Conservation (phyloP, 2,888 invertebrate genomes). For the Scelioninae gen. 1 region DNA sequence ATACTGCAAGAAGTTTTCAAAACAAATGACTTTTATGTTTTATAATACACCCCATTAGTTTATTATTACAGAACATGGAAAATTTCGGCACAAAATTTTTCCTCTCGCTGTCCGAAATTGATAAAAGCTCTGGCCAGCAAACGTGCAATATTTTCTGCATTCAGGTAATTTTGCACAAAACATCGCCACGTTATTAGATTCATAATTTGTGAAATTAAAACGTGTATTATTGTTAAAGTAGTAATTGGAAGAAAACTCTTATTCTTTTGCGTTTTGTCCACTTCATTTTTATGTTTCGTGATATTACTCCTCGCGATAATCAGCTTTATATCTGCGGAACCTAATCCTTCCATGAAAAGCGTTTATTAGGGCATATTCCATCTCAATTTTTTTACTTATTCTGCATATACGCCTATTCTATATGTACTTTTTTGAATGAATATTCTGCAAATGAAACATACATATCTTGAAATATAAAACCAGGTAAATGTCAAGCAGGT, state of each 20-base stretch:
- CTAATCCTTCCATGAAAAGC: not conserved
- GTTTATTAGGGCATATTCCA: not conserved
- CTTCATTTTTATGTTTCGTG: not conserved
- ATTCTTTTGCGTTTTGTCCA: constrained; percentile 8
- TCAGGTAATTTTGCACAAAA: not conserved
- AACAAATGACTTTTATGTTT: too few relatives aligned
- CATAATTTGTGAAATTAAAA: constrained; percentile 10
- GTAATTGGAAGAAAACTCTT: not conserved
- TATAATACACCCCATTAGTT: too few relatives aligned
- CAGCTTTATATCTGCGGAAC: constrained; percentile 3
- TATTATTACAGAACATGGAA: too few relatives aligned
- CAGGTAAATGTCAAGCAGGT: not conserved
- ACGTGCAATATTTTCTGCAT: not conserved
- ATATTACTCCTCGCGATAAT: constrained; percentile 9
- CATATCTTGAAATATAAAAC: not conserved
- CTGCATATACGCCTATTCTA: not conserved
- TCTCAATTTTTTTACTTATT: constrained; percentile 6
- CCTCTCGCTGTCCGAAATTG: too few relatives aligned
- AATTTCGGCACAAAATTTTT: not conserved
- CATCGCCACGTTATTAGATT: constrained; percentile 4
- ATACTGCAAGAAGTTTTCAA: too few relatives aligned
- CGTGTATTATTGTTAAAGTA: constrained; percentile 15
- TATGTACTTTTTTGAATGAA: not conserved
- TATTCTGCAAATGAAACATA: not conserved
- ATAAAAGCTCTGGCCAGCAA: too few relatives aligned